Base-by-base conservation (phyloP, 2,113 vertebrate species). In the Eonycteris spelaea region DNA sequence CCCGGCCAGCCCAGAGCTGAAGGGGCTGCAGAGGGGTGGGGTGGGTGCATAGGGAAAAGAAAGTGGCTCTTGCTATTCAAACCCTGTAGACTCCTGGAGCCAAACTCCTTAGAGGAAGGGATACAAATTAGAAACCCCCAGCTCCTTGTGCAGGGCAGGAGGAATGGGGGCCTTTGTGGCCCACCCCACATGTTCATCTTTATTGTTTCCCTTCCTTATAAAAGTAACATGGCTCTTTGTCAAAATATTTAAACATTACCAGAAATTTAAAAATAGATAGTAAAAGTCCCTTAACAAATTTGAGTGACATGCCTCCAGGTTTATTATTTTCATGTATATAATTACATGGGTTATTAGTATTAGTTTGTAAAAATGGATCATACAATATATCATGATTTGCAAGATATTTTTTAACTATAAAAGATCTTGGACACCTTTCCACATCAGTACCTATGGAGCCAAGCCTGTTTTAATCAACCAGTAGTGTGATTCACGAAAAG, bases 401-500 rank as follows among this genome's bases (percentile, higher is more conserved):
- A 92, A 73, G 96, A 74, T 86, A 79, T 35, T 87, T 91, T 94
- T 86, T n/a, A 26, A 92, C 33, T 77, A 5, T 67, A 24, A 24
- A 71, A 35, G 38, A 19, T 38, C 63, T 55, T 68, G 90, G 68
- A 55, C 24, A 28, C 2, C 26, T 73, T 67, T 61, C 40, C 57
- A 38, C 51, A 28, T 24, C 8, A 61, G 28, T 30, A 30, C 28
- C 0, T 59, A 18, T 24, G 67, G 45, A 82, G 70, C 63, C 40
- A 48, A 43, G 53, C 38, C 70, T 70, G 19, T 14, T 89, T 48
- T 26, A 86, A 55, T 45, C 57, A 59, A 7, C 65, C 30, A 40
- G 48, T 80, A 8, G 22, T 51, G 74, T 22, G 82, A 57, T 12
- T 70, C 78, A 15, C 0, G 90, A 57, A 78, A 38, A 86, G 40